Evolutionary conservation across 2,888 invertebrate genomes (phyloP).

Genomic region (Drosophila robusta): DNA sequence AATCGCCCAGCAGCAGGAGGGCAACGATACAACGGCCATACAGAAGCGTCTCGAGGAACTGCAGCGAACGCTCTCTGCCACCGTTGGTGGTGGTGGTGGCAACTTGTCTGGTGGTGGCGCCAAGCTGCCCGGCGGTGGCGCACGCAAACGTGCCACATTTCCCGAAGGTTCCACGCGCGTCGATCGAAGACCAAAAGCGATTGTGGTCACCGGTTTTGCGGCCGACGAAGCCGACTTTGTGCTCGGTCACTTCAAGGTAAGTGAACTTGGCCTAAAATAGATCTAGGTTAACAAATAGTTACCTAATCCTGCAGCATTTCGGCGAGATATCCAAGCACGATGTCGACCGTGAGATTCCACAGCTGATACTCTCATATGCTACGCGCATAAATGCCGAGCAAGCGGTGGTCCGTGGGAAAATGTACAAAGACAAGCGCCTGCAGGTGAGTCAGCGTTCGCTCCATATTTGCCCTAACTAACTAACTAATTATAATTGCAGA

Average conservation of each 20-base stretch:
- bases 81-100: conserved; percentile 36
- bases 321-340: conserved; percentile 94
- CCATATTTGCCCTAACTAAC: not conserved
- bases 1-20: conserved; percentile 94
- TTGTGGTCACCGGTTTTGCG: conserved; percentile 95
- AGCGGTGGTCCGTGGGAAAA: conserved; percentile 84
- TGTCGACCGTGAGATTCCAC: conserved; percentile 89
- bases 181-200: conserved; percentile 94
- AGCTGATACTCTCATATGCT: conserved; percentile 84
- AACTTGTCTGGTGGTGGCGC: conserved; percentile 43
- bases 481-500: conserved; percentile 48
- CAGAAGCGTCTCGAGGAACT: conserved; percentile 92
- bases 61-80: conserved; percentile 81
- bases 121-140: conserved; percentile 57
- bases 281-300: not conserved
- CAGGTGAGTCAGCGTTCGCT: conserved; percentile 86
- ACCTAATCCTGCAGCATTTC: conserved; percentile 88
- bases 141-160: conserved; percentile 79
- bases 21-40: conserved; percentile 93
- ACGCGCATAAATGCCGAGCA: conserved; percentile 85
- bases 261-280: conserved; percentile 56
- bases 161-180: conserved; percentile 86
- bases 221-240: conserved; percentile 93
- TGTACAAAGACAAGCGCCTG: conserved; percentile 91
- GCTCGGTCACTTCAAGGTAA: conserved; percentile 93